These are phyloP conservation scores for Mola mola DNA, from an alignment of 2,113 vertebrate species.

Conservation along the genomic window DNA sequence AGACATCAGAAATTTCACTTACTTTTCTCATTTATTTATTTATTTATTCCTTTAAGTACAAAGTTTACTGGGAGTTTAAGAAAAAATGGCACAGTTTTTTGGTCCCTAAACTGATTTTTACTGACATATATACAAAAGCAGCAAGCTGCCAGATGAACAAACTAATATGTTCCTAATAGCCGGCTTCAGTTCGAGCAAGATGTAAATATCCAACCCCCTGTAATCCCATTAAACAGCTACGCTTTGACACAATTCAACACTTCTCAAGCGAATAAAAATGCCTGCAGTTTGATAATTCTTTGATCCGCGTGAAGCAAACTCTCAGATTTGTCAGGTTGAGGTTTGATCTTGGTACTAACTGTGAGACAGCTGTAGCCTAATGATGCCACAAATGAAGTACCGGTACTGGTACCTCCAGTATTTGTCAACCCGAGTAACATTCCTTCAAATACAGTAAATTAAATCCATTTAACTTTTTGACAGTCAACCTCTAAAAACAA, in stretches of 20 bases:
- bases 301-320: slow-evolving; percentile 41
- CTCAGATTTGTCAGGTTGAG: slow-evolving; percentile 30
- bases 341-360: slow-evolving; percentile 20
- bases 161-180: slow-evolving; percentile 1
- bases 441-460: too few species aligned
- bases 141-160: background rate
- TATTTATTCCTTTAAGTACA: too few species aligned
- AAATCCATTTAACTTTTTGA: too few species aligned
- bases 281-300: slow-evolving; percentile 40
- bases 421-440: too few species aligned
- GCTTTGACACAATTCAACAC: slow-evolving; percentile 37
- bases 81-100: too few species aligned
- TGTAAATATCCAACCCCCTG: slow-evolving; percentile 29
- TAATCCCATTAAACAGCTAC: slow-evolving; percentile 28
- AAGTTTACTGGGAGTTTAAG: too few species aligned
- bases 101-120: too few species aligned
- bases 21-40: too few species aligned
- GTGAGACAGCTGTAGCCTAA: slow-evolving; percentile 28
- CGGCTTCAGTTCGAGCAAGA: too few species aligned
- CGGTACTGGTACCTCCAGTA: too few species aligned
- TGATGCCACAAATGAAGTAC: slow-evolving; percentile 1
- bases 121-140: slow-evolving; percentile 11
- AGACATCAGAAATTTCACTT: too few species aligned
- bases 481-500: too few species aligned
- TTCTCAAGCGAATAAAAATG: slow-evolving; percentile 25